Conservation (phyloP, 35 echinoderm and acorn worm species). For the Ptychodera flava region DNA sequence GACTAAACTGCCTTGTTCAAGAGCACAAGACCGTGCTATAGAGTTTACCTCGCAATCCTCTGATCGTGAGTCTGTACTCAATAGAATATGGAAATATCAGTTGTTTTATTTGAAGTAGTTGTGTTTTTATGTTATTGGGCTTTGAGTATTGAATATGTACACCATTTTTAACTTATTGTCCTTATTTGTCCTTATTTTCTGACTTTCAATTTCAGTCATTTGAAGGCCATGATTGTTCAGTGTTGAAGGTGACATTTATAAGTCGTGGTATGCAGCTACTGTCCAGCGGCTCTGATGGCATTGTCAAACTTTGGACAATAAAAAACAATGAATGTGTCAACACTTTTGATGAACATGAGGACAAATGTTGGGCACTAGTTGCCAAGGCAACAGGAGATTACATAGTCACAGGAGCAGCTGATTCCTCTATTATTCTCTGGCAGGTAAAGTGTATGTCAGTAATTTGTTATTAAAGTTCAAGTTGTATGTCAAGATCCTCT, state of each 20-base stretch:
- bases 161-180: too few species aligned
- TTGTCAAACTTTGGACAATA: slow-evolving; percentile 96
- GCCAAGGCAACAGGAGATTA: slow-evolving; percentile 25
- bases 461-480: too few species aligned
- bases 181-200: too few species aligned
- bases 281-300: slow-evolving; percentile 90
- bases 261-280: slow-evolving; percentile 75
- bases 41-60: too few species aligned
- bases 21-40: too few species aligned
- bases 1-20: too few species aligned
- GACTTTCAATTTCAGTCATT: slow-evolving; percentile 48
- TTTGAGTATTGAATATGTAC: too few species aligned
- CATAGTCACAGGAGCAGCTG: slow-evolving; percentile 60
- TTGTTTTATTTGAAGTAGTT: too few species aligned
- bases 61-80: too few species aligned
- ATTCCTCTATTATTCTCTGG: slow-evolving; percentile 81
- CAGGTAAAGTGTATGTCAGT: slow-evolving; percentile 15
- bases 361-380: slow-evolving; percentile 80
- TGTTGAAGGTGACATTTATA: slow-evolving; percentile 71
- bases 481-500: too few species aligned
- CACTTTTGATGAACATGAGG: slow-evolving; percentile 81
- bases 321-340: slow-evolving; percentile 89
- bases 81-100: too few species aligned
- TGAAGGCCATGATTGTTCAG: slow-evolving; percentile 95
- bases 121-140: too few species aligned